phyloP scores from a whole-genome alignment of 35 echinoderm and acorn worm genomes.

The Strongylocentrotus purpuratus region DNA sequence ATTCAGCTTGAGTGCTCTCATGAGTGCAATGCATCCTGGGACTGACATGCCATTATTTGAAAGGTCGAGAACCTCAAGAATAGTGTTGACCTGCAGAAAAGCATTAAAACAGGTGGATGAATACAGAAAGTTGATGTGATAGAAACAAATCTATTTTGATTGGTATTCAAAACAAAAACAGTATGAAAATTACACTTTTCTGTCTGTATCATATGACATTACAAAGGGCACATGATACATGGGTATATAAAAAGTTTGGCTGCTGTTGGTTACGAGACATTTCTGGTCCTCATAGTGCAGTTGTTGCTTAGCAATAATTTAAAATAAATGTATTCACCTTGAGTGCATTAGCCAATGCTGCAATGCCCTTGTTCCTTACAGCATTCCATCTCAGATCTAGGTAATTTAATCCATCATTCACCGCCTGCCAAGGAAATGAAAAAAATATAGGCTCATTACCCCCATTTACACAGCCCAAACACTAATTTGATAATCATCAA shows the following conservation, averaged over 20 bases:
- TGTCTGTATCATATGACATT: no score
- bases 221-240: no score
- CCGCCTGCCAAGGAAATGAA: slow-evolving; percentile 49
- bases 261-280: no score
- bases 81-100: slow-evolving; percentile 64
- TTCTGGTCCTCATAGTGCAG: no score
- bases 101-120: not conserved
- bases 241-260: no score
- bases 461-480: no score
- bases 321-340: slow-evolving; percentile 55
- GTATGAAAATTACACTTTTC: not conserved
- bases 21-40: slow-evolving; percentile 78
- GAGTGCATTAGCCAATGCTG: slow-evolving; percentile 76
- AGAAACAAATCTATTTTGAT: not conserved
- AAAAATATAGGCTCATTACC: no score
- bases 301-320: not conserved
- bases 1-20: slow-evolving; percentile 79
- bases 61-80: slow-evolving; percentile 85
- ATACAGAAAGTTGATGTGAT: not conserved
- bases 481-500: no score
- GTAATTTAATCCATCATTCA: slow-evolving; percentile 75
- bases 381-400: slow-evolving; percentile 87
- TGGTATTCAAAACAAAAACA: not conserved
- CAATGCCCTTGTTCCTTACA: slow-evolving; percentile 76
- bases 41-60: slow-evolving; percentile 78